Evolutionary conservation across 2,113 vertebrate species (phyloP).

Genomic region (Melanocharis versteri): DNA sequence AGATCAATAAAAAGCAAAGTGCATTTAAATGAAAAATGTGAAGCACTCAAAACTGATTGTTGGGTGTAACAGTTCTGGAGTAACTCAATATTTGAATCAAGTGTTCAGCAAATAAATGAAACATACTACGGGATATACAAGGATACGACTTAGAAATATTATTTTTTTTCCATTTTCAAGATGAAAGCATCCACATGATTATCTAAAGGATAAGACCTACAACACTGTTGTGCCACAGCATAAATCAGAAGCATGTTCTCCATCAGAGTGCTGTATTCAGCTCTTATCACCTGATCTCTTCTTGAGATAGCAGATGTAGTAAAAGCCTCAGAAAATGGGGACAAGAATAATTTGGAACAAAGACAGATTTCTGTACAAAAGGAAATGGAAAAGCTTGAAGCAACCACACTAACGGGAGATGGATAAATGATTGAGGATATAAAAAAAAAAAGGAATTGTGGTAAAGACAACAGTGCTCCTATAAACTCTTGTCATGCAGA

Average conservation of each 20-base stretch:
- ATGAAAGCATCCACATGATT: background rate
- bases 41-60: background rate
- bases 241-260: background rate
- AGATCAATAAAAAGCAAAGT: slow-evolving; percentile 37
- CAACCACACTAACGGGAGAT: background rate
- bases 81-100: slow-evolving; percentile 14
- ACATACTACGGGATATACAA: background rate
- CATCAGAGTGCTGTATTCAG: slow-evolving; percentile 16
- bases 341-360: slow-evolving; percentile 31
- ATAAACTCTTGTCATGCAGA: background rate
- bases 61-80: background rate
- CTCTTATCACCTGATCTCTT: slow-evolving; percentile 32
- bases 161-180: background rate
- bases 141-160: background rate
- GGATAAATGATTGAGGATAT: background rate
- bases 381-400: background rate
- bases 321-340: slow-evolving; percentile 22
- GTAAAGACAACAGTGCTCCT: background rate
- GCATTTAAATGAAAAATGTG: slow-evolving; percentile 28
- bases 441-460: background rate
- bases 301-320: slow-evolving; percentile 19
- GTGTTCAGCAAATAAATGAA: background rate
- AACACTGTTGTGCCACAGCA: background rate
- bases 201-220: slow-evolving; percentile 4
- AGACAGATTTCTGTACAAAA: background rate